Conservation (phyloP, 2,797 vertebrate species). For the Sebastes paucispinis region DNA sequence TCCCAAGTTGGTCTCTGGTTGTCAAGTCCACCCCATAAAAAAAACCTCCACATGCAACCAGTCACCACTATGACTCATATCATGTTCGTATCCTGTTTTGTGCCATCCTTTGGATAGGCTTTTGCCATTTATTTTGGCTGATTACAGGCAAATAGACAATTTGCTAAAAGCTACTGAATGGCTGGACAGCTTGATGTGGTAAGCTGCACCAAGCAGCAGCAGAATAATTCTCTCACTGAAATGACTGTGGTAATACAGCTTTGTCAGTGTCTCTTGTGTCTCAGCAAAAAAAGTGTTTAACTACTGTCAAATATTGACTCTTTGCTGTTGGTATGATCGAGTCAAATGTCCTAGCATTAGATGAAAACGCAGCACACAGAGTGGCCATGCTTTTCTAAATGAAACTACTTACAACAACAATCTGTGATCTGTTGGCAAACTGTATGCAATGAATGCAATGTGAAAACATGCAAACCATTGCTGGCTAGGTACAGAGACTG, state of each 20-base stretch:
- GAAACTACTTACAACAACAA: background rate
- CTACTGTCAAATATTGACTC: background rate
- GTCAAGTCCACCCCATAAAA: slow-evolving; percentile 30
- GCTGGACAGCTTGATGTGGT: background rate
- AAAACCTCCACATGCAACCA: background rate
- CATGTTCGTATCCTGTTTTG: slow-evolving; percentile 26
- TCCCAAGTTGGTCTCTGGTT: slow-evolving; percentile 8
- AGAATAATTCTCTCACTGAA: slow-evolving; percentile 2
- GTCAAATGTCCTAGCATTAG: background rate
- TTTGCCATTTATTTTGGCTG: slow-evolving; percentile 13
- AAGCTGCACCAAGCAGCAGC: background rate
- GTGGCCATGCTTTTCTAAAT: background rate
- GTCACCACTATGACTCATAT: slow-evolving; percentile 42
- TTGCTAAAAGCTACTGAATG: slow-evolving; percentile 9
- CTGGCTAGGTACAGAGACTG: slow-evolving; percentile 17
- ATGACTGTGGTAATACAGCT: background rate
- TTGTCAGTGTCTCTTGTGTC: background rate
- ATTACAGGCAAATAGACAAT: slow-evolving; percentile 21
- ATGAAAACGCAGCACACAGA: background rate
- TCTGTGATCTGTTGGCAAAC: background rate
- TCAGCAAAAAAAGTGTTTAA: background rate
- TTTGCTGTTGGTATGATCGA: background rate
- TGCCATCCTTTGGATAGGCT: slow-evolving; percentile 12
- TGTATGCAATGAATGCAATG: background rate
- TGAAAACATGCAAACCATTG: slow-evolving; percentile 6